Conservation (phyloP, 2,888 invertebrate genomes). For the Lasius platythorax region DNA sequence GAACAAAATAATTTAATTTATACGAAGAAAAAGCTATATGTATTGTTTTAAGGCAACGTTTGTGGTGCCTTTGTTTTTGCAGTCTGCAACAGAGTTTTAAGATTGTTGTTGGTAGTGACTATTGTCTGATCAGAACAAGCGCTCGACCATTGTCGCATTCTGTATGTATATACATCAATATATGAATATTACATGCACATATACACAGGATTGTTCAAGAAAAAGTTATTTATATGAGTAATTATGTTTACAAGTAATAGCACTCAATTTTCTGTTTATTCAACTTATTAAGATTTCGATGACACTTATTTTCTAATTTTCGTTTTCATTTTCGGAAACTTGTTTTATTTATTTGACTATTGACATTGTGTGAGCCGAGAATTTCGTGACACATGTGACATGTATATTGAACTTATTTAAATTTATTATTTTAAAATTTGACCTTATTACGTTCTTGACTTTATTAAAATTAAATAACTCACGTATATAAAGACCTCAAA, state of each 20-base stretch:
- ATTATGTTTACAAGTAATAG: not conserved
- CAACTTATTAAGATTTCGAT: not conserved
- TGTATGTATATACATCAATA: conserved; percentile 39
- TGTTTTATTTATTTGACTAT: not conserved
- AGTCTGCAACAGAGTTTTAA: conserved; percentile 45
- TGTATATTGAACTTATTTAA: not conserved
- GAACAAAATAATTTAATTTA: conserved; percentile 22
- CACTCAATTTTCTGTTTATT: not conserved
- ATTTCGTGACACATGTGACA: not conserved
- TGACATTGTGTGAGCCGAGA: not conserved
- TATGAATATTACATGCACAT: conserved; percentile 24
- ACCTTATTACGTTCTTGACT: not conserved
- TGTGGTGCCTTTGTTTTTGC: conserved; percentile 26
- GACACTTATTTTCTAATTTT: not conserved
- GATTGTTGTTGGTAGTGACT: conserved; percentile 49
- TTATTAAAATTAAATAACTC: not conserved
- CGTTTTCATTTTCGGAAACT: not conserved
- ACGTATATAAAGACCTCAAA: not conserved
- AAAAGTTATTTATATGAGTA: not conserved
- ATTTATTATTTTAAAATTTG: not conserved
- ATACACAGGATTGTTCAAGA: conserved; percentile 26
- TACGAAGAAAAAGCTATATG: not conserved
- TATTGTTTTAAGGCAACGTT: not conserved
- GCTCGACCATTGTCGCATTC: conserved; percentile 37
- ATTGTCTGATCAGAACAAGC: conserved; percentile 49